Conservation (phyloP, 2,888 invertebrate genomes). For the Itoplectis maculator region DNA sequence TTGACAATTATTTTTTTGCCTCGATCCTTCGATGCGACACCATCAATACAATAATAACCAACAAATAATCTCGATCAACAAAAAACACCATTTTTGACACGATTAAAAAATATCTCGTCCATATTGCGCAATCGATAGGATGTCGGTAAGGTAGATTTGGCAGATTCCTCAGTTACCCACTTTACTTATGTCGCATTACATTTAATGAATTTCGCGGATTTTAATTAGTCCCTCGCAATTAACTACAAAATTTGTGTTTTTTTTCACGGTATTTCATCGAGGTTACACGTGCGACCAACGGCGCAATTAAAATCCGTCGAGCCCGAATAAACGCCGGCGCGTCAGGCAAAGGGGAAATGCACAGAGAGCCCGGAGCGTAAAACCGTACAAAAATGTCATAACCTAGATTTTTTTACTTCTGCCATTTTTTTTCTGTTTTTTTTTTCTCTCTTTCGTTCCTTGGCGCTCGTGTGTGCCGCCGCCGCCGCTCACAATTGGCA, state of each 20-base stretch:
- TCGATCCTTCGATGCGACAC: not conserved
- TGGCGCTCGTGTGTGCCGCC: not conserved
- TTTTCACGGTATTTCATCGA: conserved; percentile 7
- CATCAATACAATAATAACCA: not conserved
- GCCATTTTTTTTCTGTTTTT: conserved; percentile 11
- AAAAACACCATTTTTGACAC: not conserved
- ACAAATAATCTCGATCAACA: not conserved
- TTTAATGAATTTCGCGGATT: not conserved
- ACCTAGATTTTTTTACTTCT: conserved; percentile 34
- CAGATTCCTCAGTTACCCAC: conserved; percentile 2
- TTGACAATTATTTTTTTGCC: conserved; percentile 44
- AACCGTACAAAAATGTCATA: conserved; percentile 40
- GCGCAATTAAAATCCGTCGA: conserved; percentile 41
- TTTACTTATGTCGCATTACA: not conserved
- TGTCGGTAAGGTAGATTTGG: conserved; percentile 31
- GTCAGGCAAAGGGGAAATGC: conserved; percentile 17
- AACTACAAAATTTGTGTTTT: not conserved
- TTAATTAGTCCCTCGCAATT: conserved; percentile 18
- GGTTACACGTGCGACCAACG: conserved; percentile 26
- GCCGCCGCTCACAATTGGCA: conserved; percentile 37
- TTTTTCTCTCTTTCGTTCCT: conserved; percentile 4
- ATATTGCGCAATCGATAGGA: not conserved
- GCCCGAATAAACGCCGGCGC: not conserved
- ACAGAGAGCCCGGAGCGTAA: conserved; percentile 16
- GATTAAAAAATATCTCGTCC: not conserved